phyloP scores from a whole-genome alignment of 2,797 vertebrate genomes.

The Sylvia borin region DNA sequence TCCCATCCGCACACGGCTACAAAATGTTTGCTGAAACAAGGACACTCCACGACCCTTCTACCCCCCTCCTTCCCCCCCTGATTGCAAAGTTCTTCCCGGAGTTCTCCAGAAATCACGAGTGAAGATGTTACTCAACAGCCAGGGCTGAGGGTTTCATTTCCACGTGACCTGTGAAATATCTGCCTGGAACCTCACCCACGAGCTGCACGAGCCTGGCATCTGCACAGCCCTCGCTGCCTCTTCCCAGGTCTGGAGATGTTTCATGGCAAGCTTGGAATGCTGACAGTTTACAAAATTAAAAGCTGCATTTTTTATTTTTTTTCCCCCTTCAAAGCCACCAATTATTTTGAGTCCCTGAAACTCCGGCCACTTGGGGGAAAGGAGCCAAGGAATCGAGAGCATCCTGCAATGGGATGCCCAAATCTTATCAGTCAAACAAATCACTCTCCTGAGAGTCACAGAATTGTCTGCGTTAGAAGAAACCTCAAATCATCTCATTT shows the following conservation, averaged over 20 bases:
- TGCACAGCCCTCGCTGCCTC: not conserved
- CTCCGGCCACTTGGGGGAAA: fast-evolving
- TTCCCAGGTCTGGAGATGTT: not conserved
- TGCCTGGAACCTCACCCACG: not conserved
- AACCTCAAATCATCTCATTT: not conserved
- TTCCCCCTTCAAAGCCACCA: not conserved
- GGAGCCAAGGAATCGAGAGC: not conserved
- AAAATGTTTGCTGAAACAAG: not conserved
- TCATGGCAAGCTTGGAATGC: not conserved
- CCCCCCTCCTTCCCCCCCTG: fast-evolving
- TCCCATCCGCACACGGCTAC: not conserved
- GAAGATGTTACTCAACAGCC: not conserved
- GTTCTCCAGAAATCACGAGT: not conserved
- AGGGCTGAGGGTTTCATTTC: not conserved
- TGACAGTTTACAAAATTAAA: not conserved
- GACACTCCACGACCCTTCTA: not conserved
- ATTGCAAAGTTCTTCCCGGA: not conserved
- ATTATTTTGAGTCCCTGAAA: not conserved
- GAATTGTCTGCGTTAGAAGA: not conserved
- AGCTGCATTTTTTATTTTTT: not conserved
- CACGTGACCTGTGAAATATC: not conserved
- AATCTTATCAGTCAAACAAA: not conserved
- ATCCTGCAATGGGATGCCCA: not conserved
- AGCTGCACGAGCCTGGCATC: not conserved
- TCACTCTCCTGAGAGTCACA: not conserved